These are phyloP conservation scores for Cistogaster globosa DNA, from an alignment of 2,888 invertebrate species.

Conservation along the genomic window DNA sequence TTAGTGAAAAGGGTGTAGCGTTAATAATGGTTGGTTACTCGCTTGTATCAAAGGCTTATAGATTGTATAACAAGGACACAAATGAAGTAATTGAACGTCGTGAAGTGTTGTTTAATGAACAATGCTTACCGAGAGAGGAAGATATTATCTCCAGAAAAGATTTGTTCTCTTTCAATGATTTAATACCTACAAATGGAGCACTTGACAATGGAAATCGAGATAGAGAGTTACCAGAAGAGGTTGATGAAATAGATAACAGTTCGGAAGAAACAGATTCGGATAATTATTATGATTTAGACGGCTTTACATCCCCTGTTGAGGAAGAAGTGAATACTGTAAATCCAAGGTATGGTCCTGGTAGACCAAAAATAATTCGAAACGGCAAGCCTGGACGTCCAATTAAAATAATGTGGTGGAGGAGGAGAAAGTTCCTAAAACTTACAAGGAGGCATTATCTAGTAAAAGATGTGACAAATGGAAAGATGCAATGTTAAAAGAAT, in stretches of 20 bases:
- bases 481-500: constrained; percentile 9
- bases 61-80: not conserved
- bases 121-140: not conserved
- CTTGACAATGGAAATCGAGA: no score
- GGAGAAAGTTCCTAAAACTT: not conserved
- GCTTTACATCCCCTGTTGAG: constrained; percentile 2
- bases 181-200: no score
- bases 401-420: constrained; percentile 6
- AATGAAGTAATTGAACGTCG: constrained; percentile 1
- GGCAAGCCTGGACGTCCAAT: no score
- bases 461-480: not conserved
- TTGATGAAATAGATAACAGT: not conserved
- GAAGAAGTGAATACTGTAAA: not conserved
- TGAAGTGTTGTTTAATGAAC: not conserved
- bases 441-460: not conserved
- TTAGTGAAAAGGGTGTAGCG: not conserved
- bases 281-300: not conserved
- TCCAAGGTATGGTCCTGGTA: not conserved
- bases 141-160: no score
- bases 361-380: not conserved
- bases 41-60: not conserved
- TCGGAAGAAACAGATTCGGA: not conserved
- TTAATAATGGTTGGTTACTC: constrained; percentile 4
- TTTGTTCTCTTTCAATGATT: no score
- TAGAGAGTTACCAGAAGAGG: not conserved